A percentile compares a stretch with the other conserved stretches of the same genome.
These are phyloP conservation scores for Cromileptes altivelis DNA, from an alignment of 2,113 vertebrate species.

Conservation along the genomic window DNA sequence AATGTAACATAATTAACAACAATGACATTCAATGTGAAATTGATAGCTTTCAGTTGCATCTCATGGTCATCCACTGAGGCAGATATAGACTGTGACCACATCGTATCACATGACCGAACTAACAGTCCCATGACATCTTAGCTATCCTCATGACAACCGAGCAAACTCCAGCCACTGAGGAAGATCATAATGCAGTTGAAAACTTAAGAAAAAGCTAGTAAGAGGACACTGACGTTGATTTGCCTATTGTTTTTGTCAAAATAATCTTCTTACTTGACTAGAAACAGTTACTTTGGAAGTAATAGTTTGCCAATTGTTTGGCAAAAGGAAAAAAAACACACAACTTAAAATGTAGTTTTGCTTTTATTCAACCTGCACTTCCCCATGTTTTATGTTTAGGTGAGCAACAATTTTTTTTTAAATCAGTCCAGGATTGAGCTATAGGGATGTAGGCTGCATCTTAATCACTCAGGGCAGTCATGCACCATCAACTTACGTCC, in stretches of 20 bases:
- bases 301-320: no score
- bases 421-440: no score
- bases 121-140: not conserved
- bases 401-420: no score
- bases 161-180: not conserved
- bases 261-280: not conserved
- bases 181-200: not conserved
- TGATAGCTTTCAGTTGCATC: not conserved
- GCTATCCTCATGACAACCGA: not conserved
- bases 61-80: not conserved
- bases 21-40: not conserved
- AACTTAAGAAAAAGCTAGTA: not conserved
- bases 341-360: no score
- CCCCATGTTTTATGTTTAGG: no score
- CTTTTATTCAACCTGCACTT: no score
- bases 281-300: not conserved
- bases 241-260: not conserved
- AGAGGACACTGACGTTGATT: not conserved
- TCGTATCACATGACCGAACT: not conserved
- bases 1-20: not conserved
- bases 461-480: no score
- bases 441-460: no score
- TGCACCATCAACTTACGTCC: no score
- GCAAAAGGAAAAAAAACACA: no score
- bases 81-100: not conserved